Percentiles rank a stretch among this genome's conserved stretches.
Evolutionary conservation across 2,797 vertebrate species (phyloP).

Genomic region (Gouania willdenowi): DNA sequence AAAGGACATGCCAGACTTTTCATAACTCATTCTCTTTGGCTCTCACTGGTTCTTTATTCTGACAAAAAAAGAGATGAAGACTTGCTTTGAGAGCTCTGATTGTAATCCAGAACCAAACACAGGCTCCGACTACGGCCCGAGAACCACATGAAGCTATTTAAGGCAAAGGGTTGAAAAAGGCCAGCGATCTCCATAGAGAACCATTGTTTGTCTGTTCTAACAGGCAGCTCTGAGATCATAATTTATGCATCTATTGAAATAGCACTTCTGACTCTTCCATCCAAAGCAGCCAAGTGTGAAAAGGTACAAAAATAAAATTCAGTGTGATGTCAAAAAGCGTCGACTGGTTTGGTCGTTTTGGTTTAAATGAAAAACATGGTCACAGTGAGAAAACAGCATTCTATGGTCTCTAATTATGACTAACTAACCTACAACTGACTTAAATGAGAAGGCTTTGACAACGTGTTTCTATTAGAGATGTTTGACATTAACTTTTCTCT

Average conservation of each 20-base stretch:
- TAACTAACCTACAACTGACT: no score
- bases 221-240: constrained; percentile 1
- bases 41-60: constrained; percentile 1
- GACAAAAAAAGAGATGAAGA: constrained; percentile 19
- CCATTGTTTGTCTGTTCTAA: constrained; percentile 9
- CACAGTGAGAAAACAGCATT: no score
- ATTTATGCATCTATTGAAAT: no score
- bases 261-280: not conserved
- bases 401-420: no score
- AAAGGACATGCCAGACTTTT: constrained; percentile 42
- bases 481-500: no score
- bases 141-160: constrained; percentile 1
- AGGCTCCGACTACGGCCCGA: no score
- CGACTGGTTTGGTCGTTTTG: no score
- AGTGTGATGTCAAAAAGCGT: no score
- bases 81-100: constrained; percentile 13
- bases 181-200: constrained; percentile 3
- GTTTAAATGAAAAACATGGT: no score
- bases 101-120: constrained; percentile 14
- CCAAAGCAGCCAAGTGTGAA: not conserved
- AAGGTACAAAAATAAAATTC: no score
- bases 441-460: no score
- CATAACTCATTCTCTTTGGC: constrained; percentile 6
- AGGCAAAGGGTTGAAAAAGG: constrained; percentile 9
- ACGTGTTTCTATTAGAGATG: no score